Conservation (phyloP, 2,797 vertebrate species). For the Gephyroberyx darwinii region DNA sequence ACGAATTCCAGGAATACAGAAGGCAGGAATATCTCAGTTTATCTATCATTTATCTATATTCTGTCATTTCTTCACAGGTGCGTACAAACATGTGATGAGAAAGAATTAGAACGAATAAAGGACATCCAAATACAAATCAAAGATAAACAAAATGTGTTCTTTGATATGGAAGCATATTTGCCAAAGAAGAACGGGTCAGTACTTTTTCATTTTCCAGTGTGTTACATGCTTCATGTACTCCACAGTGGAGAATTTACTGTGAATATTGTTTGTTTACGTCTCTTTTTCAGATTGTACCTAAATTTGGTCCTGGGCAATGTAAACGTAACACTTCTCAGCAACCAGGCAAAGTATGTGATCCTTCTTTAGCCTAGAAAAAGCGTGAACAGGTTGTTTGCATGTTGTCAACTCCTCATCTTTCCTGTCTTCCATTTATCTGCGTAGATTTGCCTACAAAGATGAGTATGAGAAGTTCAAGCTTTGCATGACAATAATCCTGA, state of each 20-base stretch:
- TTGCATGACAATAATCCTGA: conserved; percentile 96
- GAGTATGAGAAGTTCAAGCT: conserved; percentile 99
- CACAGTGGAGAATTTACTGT: neutral
- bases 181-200: conserved; percentile 96
- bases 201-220: neutral
- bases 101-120: conserved; percentile 83
- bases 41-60: no score
- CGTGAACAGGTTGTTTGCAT: neutral
- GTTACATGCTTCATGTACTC: no score
- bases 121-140: conserved; percentile 90
- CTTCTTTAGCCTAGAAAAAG: neutral
- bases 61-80: conserved; percentile 77
- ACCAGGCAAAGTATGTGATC: conserved; percentile 93
- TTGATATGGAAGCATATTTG: conserved; percentile 98
- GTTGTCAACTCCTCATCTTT: neutral
- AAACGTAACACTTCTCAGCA: conserved; percentile 97
- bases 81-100: conserved; percentile 74
- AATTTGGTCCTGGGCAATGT: conserved; percentile 96
- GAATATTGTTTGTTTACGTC: neutral
- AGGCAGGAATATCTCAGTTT: neutral
- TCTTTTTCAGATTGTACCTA: conserved; percentile 88
- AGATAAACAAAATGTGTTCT: conserved; percentile 93
- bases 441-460: conserved; percentile 97
- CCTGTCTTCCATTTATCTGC: neutral
- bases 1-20: neutral